phyloP scores from a whole-genome alignment of 2,113 vertebrate species.

The Salvelinus namaycush region DNA sequence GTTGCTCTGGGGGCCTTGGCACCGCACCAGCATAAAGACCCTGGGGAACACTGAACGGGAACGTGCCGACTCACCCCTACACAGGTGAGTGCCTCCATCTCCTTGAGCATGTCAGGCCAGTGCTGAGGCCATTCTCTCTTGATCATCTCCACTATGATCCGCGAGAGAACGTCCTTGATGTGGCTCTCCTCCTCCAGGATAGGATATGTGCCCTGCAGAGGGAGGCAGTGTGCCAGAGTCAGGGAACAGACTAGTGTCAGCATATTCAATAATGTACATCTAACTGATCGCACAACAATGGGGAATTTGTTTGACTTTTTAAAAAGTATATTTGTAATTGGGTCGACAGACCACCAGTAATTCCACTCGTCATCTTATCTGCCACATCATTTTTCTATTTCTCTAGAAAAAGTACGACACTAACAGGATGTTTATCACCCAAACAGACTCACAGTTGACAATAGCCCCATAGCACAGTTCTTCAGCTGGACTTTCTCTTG shows the following conservation, averaged over 20 bases:
- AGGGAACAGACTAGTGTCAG: not conserved
- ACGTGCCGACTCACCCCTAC: constrained; percentile 80
- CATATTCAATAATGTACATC: not conserved
- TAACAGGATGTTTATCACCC: no score
- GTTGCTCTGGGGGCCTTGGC: no score
- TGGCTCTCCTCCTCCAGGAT: constrained; percentile 95
- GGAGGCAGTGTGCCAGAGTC: not conserved
- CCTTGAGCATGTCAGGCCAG: constrained; percentile 95
- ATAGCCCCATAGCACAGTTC: constrained; percentile 92
- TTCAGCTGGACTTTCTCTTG: constrained; percentile 91
- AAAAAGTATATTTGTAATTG: not conserved
- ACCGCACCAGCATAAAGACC: not conserved
- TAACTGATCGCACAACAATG: no score
- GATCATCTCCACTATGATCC: constrained; percentile 96
- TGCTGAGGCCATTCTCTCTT: constrained; percentile 98
- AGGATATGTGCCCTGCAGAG: constrained; percentile 83
- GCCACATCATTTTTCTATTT: not conserved
- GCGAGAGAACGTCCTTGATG: constrained; percentile 92
- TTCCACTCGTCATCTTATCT: not conserved
- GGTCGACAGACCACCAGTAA: not conserved
- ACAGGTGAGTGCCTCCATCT: constrained; percentile 88
- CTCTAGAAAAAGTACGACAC: not conserved
- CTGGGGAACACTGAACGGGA: not conserved
- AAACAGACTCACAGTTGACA: constrained; percentile 76
- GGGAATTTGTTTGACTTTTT: no score